Evolutionary conservation across 2,113 vertebrate genomes (phyloP).

Genomic region (Campylomormyrus numenius): DNA sequence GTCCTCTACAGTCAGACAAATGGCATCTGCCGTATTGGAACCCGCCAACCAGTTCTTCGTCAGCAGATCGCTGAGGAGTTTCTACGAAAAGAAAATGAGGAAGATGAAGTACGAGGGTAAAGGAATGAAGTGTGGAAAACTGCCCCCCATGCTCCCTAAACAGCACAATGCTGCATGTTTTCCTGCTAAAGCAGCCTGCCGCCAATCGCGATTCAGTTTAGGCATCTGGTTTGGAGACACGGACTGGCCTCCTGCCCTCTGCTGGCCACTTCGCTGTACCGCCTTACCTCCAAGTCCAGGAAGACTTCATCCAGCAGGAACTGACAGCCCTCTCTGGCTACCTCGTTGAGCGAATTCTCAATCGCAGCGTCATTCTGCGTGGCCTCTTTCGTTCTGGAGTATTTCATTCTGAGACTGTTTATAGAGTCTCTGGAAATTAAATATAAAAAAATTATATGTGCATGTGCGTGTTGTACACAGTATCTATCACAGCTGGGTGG

Average conservation of each 20-base stretch:
- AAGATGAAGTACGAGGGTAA: neutral
- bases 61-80: conserved; percentile 83
- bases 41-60: conserved; percentile 89
- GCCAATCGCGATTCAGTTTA: neutral
- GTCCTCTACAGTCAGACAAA: conserved; percentile 94
- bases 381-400: conserved; percentile 63
- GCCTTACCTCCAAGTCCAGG: conserved; percentile 83
- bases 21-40: conserved; percentile 87
- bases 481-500: neutral
- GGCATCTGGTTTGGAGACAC: neutral
- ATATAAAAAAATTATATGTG: neutral
- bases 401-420: conserved; percentile 89
- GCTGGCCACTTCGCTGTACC: neutral
- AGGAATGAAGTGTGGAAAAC: neutral
- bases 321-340: conserved; percentile 86
- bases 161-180: neutral
- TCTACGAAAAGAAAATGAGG: conserved; percentile 51
- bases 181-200: neutral
- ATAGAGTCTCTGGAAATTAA: conserved; percentile 78
- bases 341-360: conserved; percentile 70
- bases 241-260: neutral
- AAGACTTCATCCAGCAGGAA: conserved; percentile 93
- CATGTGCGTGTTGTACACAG: neutral
- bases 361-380: conserved; percentile 75
- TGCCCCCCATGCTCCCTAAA: neutral